Percentiles rank a stretch among this genome's conserved stretches.
These are phyloP conservation scores for Pseudomyrmex dendroicus DNA, from an alignment of 1,140 invertebrate genomes.

Conservation along the genomic window DNA sequence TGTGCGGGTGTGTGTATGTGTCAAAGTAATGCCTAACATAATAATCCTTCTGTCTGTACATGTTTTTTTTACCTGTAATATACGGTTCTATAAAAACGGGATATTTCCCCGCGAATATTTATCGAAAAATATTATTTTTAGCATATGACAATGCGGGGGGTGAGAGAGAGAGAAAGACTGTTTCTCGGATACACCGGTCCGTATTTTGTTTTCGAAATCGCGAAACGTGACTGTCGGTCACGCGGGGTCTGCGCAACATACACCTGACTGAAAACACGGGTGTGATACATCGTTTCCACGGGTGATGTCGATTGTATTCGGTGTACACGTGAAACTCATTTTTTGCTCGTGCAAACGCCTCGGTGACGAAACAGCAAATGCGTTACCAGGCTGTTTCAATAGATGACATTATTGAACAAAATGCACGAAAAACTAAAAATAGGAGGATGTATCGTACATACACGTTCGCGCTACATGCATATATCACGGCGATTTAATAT, in stretches of 20 bases:
- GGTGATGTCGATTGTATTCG: constrained; percentile 52
- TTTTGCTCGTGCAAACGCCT: constrained; percentile 33
- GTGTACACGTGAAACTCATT: constrained; percentile 49
- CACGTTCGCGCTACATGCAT: background rate
- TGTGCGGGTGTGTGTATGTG: background rate
- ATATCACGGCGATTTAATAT: constrained; percentile 42
- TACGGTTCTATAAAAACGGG: constrained; percentile 65
- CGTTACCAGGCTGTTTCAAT: constrained; percentile 55
- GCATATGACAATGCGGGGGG: constrained; percentile 43
- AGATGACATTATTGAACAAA: constrained; percentile 55
- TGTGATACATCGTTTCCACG: constrained; percentile 33
- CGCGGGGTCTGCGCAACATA: constrained; percentile 42
- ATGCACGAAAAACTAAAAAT: constrained; percentile 47
- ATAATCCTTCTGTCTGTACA: constrained; percentile 13
- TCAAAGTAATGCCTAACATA: background rate
- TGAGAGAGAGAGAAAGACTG: background rate
- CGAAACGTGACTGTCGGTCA: constrained; percentile 55
- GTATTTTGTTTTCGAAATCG: constrained; percentile 50
- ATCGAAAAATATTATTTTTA: constrained; percentile 52
- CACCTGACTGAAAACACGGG: constrained; percentile 39
- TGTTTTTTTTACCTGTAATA: constrained; percentile 53
- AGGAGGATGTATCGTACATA: background rate
- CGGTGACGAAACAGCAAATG: constrained; percentile 48
- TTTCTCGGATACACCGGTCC: constrained; percentile 31
- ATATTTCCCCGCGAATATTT: too few relatives aligned